Conservation (phyloP, 2,888 invertebrate species). For the Lasioglossum calceatum region DNA sequence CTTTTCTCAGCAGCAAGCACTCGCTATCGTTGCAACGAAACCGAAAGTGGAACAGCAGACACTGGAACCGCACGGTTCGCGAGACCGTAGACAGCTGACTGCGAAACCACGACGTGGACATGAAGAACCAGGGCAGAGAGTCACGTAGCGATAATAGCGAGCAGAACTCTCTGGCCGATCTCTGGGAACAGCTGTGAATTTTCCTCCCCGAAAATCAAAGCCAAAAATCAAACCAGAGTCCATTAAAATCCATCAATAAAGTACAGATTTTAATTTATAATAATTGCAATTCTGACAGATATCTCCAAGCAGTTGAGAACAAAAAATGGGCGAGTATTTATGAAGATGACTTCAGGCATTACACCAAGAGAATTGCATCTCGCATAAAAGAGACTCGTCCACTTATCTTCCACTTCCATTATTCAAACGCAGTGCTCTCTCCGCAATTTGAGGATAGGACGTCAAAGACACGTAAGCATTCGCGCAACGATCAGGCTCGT, state of each 20-base stretch:
- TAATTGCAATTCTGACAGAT: no score
- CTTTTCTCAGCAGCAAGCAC: neutral
- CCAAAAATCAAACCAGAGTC: neutral
- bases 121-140: constrained; percentile 6
- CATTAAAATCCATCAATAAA: no score
- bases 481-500: neutral
- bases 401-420: neutral
- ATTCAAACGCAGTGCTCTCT: neutral
- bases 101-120: constrained; percentile 7
- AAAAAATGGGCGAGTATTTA: no score
- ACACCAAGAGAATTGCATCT: neutral
- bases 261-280: no score
- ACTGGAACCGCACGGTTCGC: constrained; percentile 21
- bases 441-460: neutral
- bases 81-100: constrained; percentile 22
- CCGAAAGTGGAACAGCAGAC: constrained; percentile 19
- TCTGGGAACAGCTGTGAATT: neutral
- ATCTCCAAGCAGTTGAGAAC: no score
- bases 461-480: neutral
- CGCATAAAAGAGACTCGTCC: neutral
- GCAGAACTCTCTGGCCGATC: neutral
- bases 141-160: neutral
- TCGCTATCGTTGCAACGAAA: constrained; percentile 19
- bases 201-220: neutral
- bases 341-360: no score